Conservation (phyloP, 2,113 vertebrate species). For the Cyanocitta stelleri region DNA sequence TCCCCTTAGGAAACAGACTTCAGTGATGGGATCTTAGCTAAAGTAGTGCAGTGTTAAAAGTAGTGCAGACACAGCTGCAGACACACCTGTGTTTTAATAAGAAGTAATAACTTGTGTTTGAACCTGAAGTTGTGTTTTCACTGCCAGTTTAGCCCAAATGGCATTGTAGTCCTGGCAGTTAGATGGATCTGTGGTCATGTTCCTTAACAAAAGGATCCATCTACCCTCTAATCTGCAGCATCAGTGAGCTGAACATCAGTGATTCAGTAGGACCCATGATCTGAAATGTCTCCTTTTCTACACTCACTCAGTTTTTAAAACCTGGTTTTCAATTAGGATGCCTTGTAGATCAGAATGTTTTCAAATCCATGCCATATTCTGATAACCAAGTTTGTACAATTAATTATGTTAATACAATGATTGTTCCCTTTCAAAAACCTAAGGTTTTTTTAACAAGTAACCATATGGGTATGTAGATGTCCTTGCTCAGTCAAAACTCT, state of each 20-base stretch:
- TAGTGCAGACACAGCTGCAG: neutral
- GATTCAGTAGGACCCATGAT: neutral
- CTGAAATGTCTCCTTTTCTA: neutral
- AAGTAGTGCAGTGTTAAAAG: neutral
- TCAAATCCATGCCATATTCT: neutral
- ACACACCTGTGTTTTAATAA: neutral
- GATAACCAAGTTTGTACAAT: neutral
- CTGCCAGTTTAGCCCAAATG: neutral
- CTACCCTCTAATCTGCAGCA: neutral
- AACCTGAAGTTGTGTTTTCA: neutral
- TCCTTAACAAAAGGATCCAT: neutral
- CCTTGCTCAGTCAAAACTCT: neutral
- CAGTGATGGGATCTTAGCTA: neutral
- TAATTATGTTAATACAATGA: neutral
- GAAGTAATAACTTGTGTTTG: neutral
- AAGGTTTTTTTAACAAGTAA: neutral
- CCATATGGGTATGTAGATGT: neutral
- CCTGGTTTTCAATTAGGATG: neutral
- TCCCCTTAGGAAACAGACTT: slow-evolving; percentile 2
- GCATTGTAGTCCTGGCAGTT: neutral
- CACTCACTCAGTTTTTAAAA: neutral
- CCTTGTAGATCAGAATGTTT: neutral
- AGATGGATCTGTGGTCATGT: neutral
- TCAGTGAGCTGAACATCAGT: neutral
- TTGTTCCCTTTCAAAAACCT: neutral